Evolutionary conservation across 1,140 invertebrate genomes (phyloP).

Genomic region (Eubasilissa regina): DNA sequence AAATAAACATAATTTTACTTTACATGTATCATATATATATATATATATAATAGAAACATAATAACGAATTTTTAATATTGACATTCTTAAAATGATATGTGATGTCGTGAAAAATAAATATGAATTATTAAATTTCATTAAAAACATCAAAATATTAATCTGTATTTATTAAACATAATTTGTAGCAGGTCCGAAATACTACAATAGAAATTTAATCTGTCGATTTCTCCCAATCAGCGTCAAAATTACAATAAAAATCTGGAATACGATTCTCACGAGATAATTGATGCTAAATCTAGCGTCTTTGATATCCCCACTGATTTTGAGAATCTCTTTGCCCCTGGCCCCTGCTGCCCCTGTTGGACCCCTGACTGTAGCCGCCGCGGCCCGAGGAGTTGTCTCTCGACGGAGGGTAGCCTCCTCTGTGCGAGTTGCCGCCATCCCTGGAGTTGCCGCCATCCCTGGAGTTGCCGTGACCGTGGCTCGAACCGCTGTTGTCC

Average conservation of each 20-base stretch:
- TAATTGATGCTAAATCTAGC: slow-evolving; percentile 31
- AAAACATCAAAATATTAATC: not conserved
- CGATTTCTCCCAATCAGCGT: not conserved
- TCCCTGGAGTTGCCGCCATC: slow-evolving; percentile 8
- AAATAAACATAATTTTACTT: too few species aligned
- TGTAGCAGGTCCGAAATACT: slow-evolving; percentile 12
- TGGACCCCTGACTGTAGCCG: slow-evolving; percentile 19
- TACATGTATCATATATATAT: too few species aligned
- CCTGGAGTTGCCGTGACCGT: not conserved
- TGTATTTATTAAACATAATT: not conserved
- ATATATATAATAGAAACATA: too few species aligned
- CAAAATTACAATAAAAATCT: not conserved
- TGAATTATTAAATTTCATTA: not conserved
- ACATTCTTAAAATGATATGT: not conserved
- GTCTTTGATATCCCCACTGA: slow-evolving; percentile 48
- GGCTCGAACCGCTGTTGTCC: not conserved
- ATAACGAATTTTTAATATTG: too few species aligned
- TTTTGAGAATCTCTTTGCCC: slow-evolving; percentile 36
- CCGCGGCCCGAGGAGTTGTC: slow-evolving; percentile 5
- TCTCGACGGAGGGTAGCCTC: slow-evolving; percentile 7
- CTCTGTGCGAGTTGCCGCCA: not conserved
- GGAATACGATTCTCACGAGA: not conserved
- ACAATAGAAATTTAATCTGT: not conserved
- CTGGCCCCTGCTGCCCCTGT: slow-evolving; percentile 14
- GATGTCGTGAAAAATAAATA: not conserved